Base-by-base conservation (phyloP, 1,140 invertebrate genomes). In the Pogonognathellus flavescens region DNA sequence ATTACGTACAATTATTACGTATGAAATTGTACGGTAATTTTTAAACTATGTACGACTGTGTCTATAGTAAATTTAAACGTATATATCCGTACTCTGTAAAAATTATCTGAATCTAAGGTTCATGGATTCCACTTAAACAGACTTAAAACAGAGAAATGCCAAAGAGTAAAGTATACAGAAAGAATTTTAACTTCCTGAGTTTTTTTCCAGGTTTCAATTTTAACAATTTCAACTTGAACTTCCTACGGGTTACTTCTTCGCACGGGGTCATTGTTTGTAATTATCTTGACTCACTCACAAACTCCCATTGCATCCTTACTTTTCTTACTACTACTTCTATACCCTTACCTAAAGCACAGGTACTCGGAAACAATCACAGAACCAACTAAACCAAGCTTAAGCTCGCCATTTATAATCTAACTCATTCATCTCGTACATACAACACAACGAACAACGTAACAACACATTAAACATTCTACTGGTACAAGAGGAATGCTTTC, bases 191-290 rank as follows among this genome's bases (percentile, higher is more conserved):
- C 70, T 76, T 76, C 70, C 70, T 76, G 31, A 76, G 41, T 76
- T 76, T 76, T 59, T 76, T 76, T 76, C 70, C 70, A 76, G 70
- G 70, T 76, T 76, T 76, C 70, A 25, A 76, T 41, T 76, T 41
- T 1, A 41, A 41, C 31, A 41, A n/a, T n/a, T n/a, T 72, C 66
- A 72, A 50, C 31, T 76, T 76, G 70, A 76, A 76, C 70, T 76
- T 76, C 70, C 70, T 76, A 49, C 41, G 41, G 70, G 70, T 31
- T 76, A 13, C 31, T 70, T 76, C 31, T 76, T 76, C 70, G 70
- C 70, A 76, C 70, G 70, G 70, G 70, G 70, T 76, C 70, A 76
- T 76, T 76, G 70, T 76, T 76, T 76, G 70, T 76, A 76, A 76
- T 76, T 76, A 76, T 76, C 31, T 72, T 50, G 31, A 13, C 25